phyloP scores from a whole-genome alignment of 2,888 invertebrate species.

The Harpalus rubripes region DNA sequence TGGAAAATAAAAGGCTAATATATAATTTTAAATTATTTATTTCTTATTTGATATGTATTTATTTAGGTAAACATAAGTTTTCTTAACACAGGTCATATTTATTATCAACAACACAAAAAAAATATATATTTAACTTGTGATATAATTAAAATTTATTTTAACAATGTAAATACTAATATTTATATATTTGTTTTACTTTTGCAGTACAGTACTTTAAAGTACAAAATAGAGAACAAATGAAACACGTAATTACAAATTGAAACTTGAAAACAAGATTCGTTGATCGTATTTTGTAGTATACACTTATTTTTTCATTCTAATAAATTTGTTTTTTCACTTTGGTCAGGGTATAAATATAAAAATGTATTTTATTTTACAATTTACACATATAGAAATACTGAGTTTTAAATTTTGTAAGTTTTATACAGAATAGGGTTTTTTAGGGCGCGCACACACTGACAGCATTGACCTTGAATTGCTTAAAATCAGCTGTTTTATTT shows the following conservation, averaged over 20 bases:
- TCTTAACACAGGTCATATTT: conserved; percentile 1
- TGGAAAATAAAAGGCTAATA: too few species aligned
- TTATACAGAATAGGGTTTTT: background rate
- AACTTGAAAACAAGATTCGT: background rate
- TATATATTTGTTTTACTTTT: conserved; percentile 16
- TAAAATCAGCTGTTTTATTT: too few species aligned
- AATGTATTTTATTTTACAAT: conserved; percentile 13
- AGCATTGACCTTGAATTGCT: too few species aligned
- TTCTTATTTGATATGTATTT: background rate
- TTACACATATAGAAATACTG: conserved; percentile 14
- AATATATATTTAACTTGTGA: conserved; percentile 9
- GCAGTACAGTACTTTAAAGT: background rate
- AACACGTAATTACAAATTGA: conserved; percentile 4
- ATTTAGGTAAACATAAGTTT: background rate
- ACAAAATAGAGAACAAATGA: background rate
- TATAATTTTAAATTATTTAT: background rate
- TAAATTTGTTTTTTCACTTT: background rate
- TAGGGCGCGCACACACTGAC: too few species aligned
- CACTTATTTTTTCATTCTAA: background rate
- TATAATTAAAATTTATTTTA: conserved; percentile 24
- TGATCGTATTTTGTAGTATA: background rate
- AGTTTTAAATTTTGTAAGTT: background rate
- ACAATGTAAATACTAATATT: conserved; percentile 31
- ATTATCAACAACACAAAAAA: background rate
- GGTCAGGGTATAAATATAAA: conserved; percentile 14